Percentiles rank a stretch among this genome's conserved stretches.
Conservation (phyloP, 2,888 invertebrate genomes). For the Aradus depressus region DNA sequence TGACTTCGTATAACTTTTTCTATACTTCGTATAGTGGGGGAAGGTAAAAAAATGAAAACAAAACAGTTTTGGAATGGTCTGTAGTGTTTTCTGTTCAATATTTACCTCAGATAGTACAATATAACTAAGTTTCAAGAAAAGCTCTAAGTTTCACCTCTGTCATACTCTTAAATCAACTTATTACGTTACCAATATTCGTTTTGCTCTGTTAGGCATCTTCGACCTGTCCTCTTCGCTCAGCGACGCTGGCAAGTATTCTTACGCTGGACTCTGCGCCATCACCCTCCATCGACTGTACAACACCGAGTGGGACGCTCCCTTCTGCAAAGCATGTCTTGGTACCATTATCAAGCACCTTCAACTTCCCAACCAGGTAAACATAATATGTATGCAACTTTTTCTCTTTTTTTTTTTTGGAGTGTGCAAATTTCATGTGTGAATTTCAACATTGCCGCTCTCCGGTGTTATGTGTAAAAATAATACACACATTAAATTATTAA, state of each 20-base stretch:
- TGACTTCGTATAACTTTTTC: too few species aligned
- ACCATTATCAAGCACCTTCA: conserved; percentile 35
- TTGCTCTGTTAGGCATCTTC: conserved; percentile 4
- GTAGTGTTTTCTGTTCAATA: neutral
- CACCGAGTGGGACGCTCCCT: conserved; percentile 35
- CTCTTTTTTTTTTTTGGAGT: too few species aligned
- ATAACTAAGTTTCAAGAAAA: neutral
- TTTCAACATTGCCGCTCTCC: too few species aligned
- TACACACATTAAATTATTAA: neutral
- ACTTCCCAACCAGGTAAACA: conserved; percentile 33
- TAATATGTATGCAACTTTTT: too few species aligned
- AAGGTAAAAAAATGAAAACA: neutral
- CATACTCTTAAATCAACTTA: neutral
- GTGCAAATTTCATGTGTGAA: too few species aligned
- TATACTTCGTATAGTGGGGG: too few species aligned
- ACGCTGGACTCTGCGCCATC: conserved; percentile 41
- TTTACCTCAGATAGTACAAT: neutral
- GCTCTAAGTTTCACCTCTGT: neutral
- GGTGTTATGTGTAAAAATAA: too few species aligned
- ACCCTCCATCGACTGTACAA: conserved; percentile 39
- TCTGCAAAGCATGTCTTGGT: conserved; percentile 34
- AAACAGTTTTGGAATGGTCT: neutral
- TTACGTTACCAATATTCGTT: neutral
- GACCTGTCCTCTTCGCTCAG: conserved; percentile 29
- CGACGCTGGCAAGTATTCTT: conserved; percentile 38